Evolutionary conservation across 1,140 invertebrate species (phyloP).

Genomic region (Trichoplusia ni): DNA sequence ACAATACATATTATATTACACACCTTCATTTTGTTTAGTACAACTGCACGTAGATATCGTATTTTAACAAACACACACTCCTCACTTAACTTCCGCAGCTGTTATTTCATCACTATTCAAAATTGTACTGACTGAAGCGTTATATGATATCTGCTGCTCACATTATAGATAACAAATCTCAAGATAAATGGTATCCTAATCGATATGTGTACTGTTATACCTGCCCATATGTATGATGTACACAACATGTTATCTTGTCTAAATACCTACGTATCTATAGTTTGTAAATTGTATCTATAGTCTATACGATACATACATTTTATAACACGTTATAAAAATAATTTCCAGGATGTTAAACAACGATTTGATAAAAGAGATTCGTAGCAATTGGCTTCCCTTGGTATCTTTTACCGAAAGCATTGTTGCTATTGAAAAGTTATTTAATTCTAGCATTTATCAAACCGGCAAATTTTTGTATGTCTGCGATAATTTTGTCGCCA

Average conservation of each 20-base stretch:
- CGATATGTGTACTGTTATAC: background rate
- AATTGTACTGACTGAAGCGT: background rate
- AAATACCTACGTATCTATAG: background rate
- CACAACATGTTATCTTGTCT: background rate
- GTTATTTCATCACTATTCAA: slow-evolving; percentile 7
- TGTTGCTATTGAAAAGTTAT: too few relatives aligned
- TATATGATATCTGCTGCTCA: slow-evolving; percentile 21
- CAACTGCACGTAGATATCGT: background rate
- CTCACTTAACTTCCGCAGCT: background rate
- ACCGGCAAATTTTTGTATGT: too few relatives aligned
- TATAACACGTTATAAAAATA: too few relatives aligned
- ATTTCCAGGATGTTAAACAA: too few relatives aligned
- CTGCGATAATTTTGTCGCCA: too few relatives aligned
- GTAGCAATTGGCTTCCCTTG: too few relatives aligned
- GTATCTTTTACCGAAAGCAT: too few relatives aligned
- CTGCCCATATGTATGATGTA: background rate
- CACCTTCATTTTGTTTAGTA: background rate
- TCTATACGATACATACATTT: too few relatives aligned
- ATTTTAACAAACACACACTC: background rate
- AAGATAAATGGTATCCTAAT: slow-evolving; percentile 16
- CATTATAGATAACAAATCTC: slow-evolving; percentile 16
- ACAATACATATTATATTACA: too few relatives aligned
- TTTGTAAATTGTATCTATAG: too few relatives aligned
- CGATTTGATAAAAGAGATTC: too few relatives aligned
- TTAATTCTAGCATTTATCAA: too few relatives aligned